Conservation (phyloP, 2,113 vertebrate genomes). For the Pollimyrus isidori region DNA sequence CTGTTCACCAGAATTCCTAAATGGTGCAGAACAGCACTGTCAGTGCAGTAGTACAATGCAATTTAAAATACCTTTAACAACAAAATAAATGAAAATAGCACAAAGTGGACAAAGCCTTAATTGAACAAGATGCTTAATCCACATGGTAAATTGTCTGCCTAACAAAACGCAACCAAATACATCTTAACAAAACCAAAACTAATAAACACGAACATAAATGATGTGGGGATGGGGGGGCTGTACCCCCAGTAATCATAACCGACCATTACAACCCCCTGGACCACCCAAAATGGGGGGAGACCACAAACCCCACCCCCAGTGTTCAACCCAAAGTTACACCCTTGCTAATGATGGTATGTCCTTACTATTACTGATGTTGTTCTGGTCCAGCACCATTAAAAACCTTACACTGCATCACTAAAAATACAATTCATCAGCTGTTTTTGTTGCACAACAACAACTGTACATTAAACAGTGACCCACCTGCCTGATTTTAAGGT, state of each 20-base stretch:
- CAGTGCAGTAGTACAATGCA: neutral
- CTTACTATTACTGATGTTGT: neutral
- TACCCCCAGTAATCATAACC: neutral
- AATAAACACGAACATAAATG: neutral
- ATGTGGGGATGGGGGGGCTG: neutral
- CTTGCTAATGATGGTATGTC: neutral
- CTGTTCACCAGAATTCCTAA: neutral
- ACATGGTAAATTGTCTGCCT: neutral
- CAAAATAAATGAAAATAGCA: neutral
- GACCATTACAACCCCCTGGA: neutral
- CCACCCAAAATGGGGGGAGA: neutral
- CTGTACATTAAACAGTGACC: neutral
- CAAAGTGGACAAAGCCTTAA: neutral
- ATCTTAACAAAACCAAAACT: neutral
- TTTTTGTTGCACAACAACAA: neutral
- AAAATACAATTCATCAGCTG: neutral
- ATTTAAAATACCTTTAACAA: neutral
- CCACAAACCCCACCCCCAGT: neutral
- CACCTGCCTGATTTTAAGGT: constrained; percentile 80
- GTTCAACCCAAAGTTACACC: neutral
- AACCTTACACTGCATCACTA: neutral
- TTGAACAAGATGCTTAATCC: neutral
- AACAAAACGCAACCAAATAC: neutral
- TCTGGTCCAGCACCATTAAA: neutral
- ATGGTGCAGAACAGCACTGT: neutral